Percentiles rank a stretch among this genome's conserved stretches.
phyloP scores from a whole-genome alignment of 2,113 vertebrate genomes.

The Puma concolor region DNA sequence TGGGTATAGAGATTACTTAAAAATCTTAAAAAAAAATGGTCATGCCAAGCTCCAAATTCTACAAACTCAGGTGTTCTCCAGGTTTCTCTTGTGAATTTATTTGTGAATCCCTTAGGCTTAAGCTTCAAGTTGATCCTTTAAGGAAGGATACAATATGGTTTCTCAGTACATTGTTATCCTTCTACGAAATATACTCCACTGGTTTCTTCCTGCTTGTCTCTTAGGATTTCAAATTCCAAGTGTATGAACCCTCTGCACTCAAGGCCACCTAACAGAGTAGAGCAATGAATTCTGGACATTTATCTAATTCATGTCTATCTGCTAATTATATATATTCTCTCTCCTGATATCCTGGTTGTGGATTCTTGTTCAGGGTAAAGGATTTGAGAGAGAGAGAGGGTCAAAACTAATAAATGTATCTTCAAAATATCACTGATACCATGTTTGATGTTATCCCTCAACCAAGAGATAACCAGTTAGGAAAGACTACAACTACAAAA shows the following conservation, averaged over 20 bases:
- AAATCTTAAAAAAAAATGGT: not conserved
- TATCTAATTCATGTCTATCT: constrained; percentile 17
- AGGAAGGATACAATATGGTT: constrained; percentile 17
- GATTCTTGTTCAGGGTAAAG: not conserved
- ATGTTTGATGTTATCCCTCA: constrained; percentile 30
- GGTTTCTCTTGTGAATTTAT: constrained; percentile 37
- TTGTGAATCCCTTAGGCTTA: constrained; percentile 45
- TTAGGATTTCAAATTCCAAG: constrained; percentile 46
- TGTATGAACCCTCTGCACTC: not conserved
- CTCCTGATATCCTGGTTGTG: constrained; percentile 13
- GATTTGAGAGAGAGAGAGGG: not conserved
- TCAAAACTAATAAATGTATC: constrained; percentile 24
- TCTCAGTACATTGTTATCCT: not conserved
- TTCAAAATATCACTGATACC: constrained; percentile 26
- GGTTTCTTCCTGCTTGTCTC: constrained; percentile 29
- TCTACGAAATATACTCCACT: not conserved
- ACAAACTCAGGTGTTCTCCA: constrained; percentile 31
- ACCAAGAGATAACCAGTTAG: constrained; percentile 43
- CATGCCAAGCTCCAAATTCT: not conserved
- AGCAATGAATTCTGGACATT: constrained; percentile 40
- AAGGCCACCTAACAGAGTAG: constrained; percentile 32
- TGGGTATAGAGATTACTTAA: not conserved
- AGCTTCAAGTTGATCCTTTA: constrained; percentile 23
- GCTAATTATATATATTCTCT: not conserved
- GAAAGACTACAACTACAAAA: not conserved